Percentiles rank a stretch among this genome's conserved stretches.
Evolutionary conservation across 2,797 vertebrate genomes (phyloP).

Genomic region (Prunella strophiata): DNA sequence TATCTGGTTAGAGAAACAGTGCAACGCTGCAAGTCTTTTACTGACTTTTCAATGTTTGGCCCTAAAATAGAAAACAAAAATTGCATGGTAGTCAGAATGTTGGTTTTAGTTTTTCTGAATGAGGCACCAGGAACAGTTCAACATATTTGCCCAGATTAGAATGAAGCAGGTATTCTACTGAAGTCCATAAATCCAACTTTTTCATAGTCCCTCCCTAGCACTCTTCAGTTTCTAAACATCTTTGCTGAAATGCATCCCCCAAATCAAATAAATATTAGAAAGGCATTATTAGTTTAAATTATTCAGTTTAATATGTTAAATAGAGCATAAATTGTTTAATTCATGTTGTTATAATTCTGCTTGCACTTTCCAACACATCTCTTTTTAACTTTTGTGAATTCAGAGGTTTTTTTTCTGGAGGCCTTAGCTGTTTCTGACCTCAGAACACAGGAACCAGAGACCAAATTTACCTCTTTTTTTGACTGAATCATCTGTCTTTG

Average conservation of each 20-base stretch:
- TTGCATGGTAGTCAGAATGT: not conserved
- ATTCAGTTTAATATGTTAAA: constrained; percentile 26
- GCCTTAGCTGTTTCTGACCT: not conserved
- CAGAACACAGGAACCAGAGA: not conserved
- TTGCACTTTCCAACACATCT: not conserved
- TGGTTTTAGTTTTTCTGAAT: not conserved
- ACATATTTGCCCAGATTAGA: not conserved
- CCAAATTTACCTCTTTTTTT: constrained; percentile 80
- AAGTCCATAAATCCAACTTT: not conserved
- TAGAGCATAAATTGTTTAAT: not conserved
- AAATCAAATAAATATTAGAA: not conserved
- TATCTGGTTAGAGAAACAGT: constrained; percentile 82
- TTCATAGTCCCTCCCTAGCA: not conserved
- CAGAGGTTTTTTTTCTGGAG: not conserved
- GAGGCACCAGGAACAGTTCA: not conserved
- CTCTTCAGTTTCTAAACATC: not conserved
- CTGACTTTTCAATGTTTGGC: constrained; percentile 82
- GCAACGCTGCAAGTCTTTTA: constrained; percentile 83
- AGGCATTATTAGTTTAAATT: not conserved
- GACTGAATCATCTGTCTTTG: constrained; percentile 74
- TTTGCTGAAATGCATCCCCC: not conserved
- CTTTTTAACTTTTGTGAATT: not conserved
- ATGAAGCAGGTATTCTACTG: not conserved
- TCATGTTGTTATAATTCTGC: not conserved
- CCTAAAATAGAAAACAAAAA: constrained; percentile 69